Base-by-base conservation (phyloP, 2,797 vertebrate species). In the Malacoraja senta region DNA sequence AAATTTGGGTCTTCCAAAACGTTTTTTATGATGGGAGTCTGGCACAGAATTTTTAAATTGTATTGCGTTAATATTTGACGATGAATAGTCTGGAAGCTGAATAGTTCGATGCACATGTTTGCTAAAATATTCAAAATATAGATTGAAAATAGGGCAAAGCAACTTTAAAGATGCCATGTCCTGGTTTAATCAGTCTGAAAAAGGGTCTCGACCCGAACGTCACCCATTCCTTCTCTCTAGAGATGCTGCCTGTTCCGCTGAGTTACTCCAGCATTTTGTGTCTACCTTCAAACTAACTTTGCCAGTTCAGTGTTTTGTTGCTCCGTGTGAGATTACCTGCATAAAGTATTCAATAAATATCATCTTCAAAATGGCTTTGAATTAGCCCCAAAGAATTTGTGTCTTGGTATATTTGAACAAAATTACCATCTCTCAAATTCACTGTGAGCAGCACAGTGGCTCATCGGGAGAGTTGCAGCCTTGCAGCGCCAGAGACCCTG, bases 51-150 rank as follows among this genome's bases (percentile, higher is more conserved):
- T 68, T 88, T 88, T 65, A 68, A 35, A 88, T 88, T 65, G 84
- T 17, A 88, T 88, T 88, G 65, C 21, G 35, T 88, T 35, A 88
- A 88, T 88, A 88, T 88, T 88, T 88, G 84, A 88, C 35, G 61
- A 88, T 88, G 61, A 21, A 32, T 68, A 68, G n/a, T 86, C 58
- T 86, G 29, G 83, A 6, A 86, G 58, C 77, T 79, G 78, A 65
- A 88, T 8, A 88, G n/a, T 65, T 32, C 19, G n/a, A 65, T 65
- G 84, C 84, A 68, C 29, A 35, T 68, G 8, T 88, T 88, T 88
- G 15, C 17, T 35, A 88, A 88, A 68, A 32, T 35, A 63, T 68
- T 35, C 29, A 88, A 88, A 68, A 35, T 35, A 32, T 32, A 35
- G 63, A 68, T 68, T 8, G 19, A 35, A 68, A 35, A 19, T 6